Conservation (phyloP, 2,888 invertebrate species). For the Psococerastis gibbosa region DNA sequence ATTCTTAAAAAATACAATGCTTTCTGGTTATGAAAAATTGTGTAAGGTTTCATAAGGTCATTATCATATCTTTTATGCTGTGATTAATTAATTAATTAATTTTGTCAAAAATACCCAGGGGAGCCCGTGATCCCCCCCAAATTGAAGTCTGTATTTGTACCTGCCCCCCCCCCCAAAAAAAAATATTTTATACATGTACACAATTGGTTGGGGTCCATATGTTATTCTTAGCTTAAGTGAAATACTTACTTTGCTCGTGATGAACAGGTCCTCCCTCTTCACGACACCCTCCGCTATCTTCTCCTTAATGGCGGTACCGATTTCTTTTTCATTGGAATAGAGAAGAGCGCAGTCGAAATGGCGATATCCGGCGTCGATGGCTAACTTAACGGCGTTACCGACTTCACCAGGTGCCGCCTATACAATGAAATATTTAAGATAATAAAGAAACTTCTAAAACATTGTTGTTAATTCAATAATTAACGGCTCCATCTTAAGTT, state of each 20-base stretch:
- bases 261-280: conserved; percentile 47
- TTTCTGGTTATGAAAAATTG: too few relatives aligned
- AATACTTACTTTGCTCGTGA: conserved; percentile 52
- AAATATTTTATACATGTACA: too few relatives aligned
- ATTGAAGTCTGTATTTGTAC: too few relatives aligned
- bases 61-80: too few relatives aligned
- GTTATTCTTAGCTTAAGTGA: too few relatives aligned
- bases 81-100: too few relatives aligned
- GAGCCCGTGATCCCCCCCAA: too few relatives aligned
- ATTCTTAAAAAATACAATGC: too few relatives aligned
- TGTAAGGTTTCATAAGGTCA: too few relatives aligned
- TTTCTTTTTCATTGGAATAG: conserved; percentile 51
- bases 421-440: conserved; percentile 18
- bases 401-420: conserved; percentile 47
- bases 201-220: too few relatives aligned
- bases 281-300: conserved; percentile 45
- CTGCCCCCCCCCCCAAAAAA: too few relatives aligned
- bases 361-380: conserved; percentile 56
- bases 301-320: conserved; percentile 40
- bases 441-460: conserved; percentile 9
- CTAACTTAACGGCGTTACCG: conserved; percentile 43
- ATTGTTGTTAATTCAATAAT: neutral
- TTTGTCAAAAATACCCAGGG: too few relatives aligned
- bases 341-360: conserved; percentile 54
- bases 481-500: conserved; percentile 2